Conservation (phyloP, 2,888 invertebrate genomes). For the Celastrina argiolus region DNA sequence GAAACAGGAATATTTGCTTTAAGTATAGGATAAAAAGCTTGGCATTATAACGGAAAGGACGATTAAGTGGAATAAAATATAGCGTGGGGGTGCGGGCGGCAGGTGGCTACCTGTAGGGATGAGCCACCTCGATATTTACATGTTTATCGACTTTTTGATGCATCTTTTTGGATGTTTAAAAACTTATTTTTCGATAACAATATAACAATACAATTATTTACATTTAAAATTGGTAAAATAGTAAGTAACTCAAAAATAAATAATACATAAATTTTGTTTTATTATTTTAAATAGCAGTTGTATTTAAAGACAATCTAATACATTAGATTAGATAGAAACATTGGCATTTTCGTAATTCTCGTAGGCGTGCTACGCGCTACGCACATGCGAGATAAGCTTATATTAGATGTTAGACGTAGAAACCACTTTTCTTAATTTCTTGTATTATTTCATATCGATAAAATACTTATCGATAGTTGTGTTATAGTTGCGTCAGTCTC, state of each 20-base stretch:
- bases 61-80: slow-evolving; percentile 78
- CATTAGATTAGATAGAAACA: too few species aligned
- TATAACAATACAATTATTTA: too few species aligned
- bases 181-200: neutral
- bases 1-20: slow-evolving; percentile 75
- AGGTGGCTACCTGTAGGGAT: slow-evolving; percentile 66
- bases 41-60: slow-evolving; percentile 76
- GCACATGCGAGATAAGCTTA: neutral
- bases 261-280: too few species aligned
- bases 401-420: neutral
- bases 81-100: slow-evolving; percentile 75
- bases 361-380: neutral
- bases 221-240: too few species aligned
- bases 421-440: neutral
- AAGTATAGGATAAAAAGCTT: slow-evolving; percentile 70
- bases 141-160: slow-evolving; percentile 27
- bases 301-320: too few species aligned
- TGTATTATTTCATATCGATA: slow-evolving; percentile 6
- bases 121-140: slow-evolving; percentile 35
- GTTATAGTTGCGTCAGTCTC: slow-evolving; percentile 52
- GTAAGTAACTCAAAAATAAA: too few species aligned
- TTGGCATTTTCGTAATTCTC: neutral
- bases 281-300: too few species aligned
- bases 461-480: slow-evolving; percentile 39
- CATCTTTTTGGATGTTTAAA: neutral